phyloP scores from a whole-genome alignment of 2,113 vertebrate species.

The Picathartes gymnocephalus region DNA sequence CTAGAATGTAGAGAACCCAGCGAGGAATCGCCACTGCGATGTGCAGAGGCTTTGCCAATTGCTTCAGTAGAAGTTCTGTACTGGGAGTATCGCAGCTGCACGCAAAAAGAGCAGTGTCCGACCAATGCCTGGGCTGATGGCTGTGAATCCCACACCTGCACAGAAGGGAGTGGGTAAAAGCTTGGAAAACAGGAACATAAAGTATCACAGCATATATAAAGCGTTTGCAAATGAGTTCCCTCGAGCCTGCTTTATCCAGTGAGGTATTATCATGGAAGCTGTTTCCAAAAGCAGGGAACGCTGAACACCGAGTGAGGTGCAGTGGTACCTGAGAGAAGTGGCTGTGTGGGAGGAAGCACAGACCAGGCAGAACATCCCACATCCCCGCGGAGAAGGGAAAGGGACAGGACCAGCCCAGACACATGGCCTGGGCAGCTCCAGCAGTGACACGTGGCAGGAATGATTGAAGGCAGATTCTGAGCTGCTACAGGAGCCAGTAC shows the following conservation, averaged over 20 bases:
- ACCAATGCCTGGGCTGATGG: not conserved
- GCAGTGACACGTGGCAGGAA: not conserved
- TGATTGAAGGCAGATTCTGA: accelerated
- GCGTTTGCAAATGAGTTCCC: not conserved
- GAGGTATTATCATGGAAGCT: not conserved
- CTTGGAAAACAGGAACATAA: not conserved
- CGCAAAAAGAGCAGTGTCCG: accelerated
- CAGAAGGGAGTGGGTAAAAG: not conserved
- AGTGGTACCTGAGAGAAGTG: not conserved
- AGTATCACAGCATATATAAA: not conserved
- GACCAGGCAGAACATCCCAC: not conserved
- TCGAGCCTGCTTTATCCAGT: accelerated
- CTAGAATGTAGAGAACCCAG: not conserved
- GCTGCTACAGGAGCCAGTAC: not conserved
- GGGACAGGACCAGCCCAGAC: accelerated
- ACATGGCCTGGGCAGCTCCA: not conserved
- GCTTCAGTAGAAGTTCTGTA: not conserved
- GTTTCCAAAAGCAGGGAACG: not conserved
- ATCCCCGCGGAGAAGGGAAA: accelerated
- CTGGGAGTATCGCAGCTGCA: accelerated
- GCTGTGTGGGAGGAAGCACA: not conserved
- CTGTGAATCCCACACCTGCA: not conserved
- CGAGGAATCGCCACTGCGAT: accelerated
- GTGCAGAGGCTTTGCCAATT: accelerated
- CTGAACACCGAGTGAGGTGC: accelerated